Evolutionary conservation across 2,888 invertebrate species (phyloP).

Genomic region (Liodrosophila aerea): DNA sequence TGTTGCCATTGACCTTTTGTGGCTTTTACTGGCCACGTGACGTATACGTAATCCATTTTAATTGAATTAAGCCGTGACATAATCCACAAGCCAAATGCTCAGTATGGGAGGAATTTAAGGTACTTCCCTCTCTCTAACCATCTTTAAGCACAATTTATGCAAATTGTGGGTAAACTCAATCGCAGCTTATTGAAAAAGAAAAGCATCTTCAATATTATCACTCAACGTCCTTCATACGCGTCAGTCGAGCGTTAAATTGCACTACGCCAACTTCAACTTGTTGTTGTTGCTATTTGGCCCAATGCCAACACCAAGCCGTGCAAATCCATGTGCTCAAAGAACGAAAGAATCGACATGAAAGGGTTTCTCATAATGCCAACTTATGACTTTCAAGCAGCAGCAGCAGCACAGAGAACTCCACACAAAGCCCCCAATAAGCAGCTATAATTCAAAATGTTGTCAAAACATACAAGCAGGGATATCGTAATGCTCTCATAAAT

Average conservation of each 20-base stretch:
- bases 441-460: constrained; percentile 43
- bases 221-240: constrained; percentile 36
- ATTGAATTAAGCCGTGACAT: constrained; percentile 76
- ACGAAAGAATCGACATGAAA: constrained; percentile 65
- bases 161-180: constrained; percentile 52
- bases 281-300: constrained; percentile 30
- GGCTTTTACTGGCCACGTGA: constrained; percentile 32
- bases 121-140: background rate
- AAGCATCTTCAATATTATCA: constrained; percentile 28
- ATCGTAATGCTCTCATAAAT: constrained; percentile 38
- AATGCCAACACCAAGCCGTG: constrained; percentile 34
- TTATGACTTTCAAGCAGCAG: constrained; percentile 28
- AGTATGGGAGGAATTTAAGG: constrained; percentile 8
- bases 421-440: constrained; percentile 31
- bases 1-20: constrained; percentile 69
- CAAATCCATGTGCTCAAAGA: constrained; percentile 60
- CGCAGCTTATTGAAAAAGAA: constrained; percentile 59
- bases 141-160: constrained; percentile 56
- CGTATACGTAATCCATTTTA: constrained; percentile 73
- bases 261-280: constrained; percentile 48
- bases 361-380: constrained; percentile 57
- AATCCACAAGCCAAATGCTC: constrained; percentile 34
- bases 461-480: constrained; percentile 14
- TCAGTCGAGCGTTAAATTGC: constrained; percentile 78
- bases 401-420: constrained; percentile 13